These are phyloP conservation scores for Ichneumoninae sp. DNA, from an alignment of 2,888 invertebrate species.

Conservation along the genomic window DNA sequence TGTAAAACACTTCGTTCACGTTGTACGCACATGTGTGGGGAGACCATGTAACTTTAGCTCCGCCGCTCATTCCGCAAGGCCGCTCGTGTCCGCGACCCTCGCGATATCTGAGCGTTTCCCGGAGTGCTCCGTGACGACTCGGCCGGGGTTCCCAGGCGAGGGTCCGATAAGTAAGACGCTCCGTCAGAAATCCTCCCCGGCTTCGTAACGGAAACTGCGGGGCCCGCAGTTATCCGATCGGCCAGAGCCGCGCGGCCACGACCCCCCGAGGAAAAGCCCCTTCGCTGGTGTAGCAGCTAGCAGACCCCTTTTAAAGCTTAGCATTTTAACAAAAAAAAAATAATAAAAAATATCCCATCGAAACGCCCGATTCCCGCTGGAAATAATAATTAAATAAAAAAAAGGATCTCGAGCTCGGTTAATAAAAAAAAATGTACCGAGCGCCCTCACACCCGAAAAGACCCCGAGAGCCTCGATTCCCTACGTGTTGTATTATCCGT, in stretches of 20 bases:
- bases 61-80: slow-evolving; percentile 79
- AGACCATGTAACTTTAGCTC: slow-evolving; percentile 85
- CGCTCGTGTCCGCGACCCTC: slow-evolving; percentile 46
- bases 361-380: slow-evolving; percentile 39
- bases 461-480: slow-evolving; percentile 77
- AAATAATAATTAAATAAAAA: slow-evolving; percentile 37
- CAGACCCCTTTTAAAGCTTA: slow-evolving; percentile 62
- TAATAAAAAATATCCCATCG: slow-evolving; percentile 20
- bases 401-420: slow-evolving; percentile 26
- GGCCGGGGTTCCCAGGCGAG: background rate
- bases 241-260: slow-evolving; percentile 31
- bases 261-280: slow-evolving; percentile 29
- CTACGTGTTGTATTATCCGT: slow-evolving; percentile 85
- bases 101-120: slow-evolving; percentile 6
- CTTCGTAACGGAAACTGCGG: slow-evolving; percentile 14
- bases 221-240: slow-evolving; percentile 19
- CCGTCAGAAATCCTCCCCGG: slow-evolving; percentile 31
- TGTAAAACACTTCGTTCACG: slow-evolving; percentile 82
- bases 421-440: slow-evolving; percentile 17
- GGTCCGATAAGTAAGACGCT: slow-evolving; percentile 17
- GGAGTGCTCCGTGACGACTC: background rate
- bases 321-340: slow-evolving; percentile 15
- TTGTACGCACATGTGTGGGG: slow-evolving; percentile 85
- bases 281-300: slow-evolving; percentile 75
- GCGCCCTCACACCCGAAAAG: slow-evolving; percentile 20